Evolutionary conservation across 2,113 vertebrate genomes (phyloP).

Genomic region (Carlito syrichta): DNA sequence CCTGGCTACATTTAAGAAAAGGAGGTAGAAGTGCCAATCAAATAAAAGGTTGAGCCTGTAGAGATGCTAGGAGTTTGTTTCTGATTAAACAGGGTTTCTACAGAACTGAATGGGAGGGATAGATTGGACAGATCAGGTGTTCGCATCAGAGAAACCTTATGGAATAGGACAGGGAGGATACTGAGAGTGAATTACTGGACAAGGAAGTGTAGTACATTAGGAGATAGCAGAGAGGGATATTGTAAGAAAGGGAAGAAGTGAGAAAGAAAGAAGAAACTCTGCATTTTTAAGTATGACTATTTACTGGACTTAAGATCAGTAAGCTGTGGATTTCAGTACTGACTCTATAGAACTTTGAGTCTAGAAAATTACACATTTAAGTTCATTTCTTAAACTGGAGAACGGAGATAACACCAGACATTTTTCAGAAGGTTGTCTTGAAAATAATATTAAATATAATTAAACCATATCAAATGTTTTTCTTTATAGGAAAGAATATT

Average conservation of each 20-base stretch:
- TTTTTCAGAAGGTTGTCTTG: not conserved
- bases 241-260: not conserved
- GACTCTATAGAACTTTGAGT: not conserved
- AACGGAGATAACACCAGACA: not conserved
- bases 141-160: fast-evolving
- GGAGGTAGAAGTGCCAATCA: not conserved
- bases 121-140: not conserved
- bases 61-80: not conserved
- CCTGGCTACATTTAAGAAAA: not conserved
- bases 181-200: not conserved
- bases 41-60: not conserved
- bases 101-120: not conserved
- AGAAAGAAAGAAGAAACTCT: not conserved
- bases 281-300: not conserved
- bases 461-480: no score
- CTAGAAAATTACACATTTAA: not conserved
- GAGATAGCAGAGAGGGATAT: not conserved
- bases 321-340: not conserved
- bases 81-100: not conserved
- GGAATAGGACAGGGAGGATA: not conserved
- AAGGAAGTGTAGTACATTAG: not conserved
- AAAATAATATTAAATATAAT: not conserved
- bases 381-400: not conserved
- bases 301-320: not conserved
- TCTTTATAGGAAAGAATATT: not conserved